A percentile compares a stretch with the other conserved stretches of the same genome.
phyloP scores from a whole-genome alignment of 2,113 vertebrate species.

The Phaethornis superciliosus region DNA sequence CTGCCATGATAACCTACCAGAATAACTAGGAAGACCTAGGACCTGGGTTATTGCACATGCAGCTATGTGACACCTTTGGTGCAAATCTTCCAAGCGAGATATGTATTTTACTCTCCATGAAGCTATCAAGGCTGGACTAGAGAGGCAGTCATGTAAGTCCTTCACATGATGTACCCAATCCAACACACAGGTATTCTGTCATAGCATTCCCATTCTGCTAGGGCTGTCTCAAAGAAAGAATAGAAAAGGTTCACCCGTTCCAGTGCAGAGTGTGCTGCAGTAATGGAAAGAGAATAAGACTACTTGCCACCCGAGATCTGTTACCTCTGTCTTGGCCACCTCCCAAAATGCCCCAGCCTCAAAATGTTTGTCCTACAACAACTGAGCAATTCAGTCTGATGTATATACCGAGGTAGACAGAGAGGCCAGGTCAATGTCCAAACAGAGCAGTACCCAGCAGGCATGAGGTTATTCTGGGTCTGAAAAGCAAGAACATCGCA shows the following conservation, averaged over 20 bases:
- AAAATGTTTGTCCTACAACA: not conserved
- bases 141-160: not conserved
- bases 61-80: not conserved
- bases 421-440: not conserved
- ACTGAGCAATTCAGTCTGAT: not conserved
- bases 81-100: not conserved
- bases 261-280: not conserved
- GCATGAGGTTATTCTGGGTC: not conserved
- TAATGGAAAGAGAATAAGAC: not conserved
- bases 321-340: not conserved
- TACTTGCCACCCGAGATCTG: not conserved
- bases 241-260: not conserved
- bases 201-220: not conserved
- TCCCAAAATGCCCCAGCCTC: fast-evolving
- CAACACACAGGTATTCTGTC: not conserved
- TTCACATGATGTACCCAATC: not conserved
- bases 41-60: not conserved
- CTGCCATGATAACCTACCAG: not conserved
- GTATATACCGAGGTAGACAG: not conserved
- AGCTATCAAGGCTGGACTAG: not conserved
- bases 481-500: not conserved
- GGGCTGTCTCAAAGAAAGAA: not conserved
- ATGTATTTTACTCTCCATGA: not conserved
- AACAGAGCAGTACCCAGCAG: not conserved
- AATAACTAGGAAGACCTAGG: not conserved